Evolutionary conservation across 2,113 vertebrate species (phyloP).

Genomic region (Aleadryas rufinucha): DNA sequence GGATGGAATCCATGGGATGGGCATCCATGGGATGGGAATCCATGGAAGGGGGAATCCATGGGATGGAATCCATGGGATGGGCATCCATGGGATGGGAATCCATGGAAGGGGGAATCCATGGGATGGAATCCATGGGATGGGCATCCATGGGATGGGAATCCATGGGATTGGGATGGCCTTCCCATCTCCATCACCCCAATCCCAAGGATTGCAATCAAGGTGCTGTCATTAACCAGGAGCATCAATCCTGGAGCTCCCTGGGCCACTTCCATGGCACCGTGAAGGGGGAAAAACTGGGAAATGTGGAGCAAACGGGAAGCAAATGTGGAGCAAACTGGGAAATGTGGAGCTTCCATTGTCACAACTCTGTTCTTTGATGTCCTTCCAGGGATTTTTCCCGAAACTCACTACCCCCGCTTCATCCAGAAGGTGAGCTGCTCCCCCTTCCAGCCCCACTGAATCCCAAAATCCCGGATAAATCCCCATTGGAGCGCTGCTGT

Average conservation of each 20-base stretch:
- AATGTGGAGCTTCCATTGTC: accelerated
- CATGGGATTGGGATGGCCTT: not conserved
- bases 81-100: not conserved
- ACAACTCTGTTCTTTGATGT: not conserved
- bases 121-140: not conserved
- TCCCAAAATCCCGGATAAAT: not conserved
- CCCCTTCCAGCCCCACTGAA: accelerated
- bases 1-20: too few species aligned
- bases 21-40: not conserved
- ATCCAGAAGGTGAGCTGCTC: constrained; percentile 83
- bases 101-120: too few species aligned
- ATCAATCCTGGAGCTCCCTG: not conserved
- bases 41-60: too few species aligned
- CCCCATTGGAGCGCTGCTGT: accelerated
- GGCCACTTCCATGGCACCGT: accelerated
- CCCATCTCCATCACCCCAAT: accelerated
- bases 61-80: too few species aligned
- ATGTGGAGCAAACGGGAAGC: too few species aligned
- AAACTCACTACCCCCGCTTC: constrained; percentile 83
- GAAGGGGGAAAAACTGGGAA: not conserved
- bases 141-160: accelerated
- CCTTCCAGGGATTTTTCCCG: constrained; percentile 88
- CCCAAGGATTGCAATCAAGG: not conserved
- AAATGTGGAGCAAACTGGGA: too few species aligned
- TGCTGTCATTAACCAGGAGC: not conserved